Percentiles rank a stretch among this genome's conserved stretches.
These are phyloP conservation scores for Melanotaenia nigrans DNA, from an alignment of 2,797 vertebrate species.

Conservation along the genomic window DNA sequence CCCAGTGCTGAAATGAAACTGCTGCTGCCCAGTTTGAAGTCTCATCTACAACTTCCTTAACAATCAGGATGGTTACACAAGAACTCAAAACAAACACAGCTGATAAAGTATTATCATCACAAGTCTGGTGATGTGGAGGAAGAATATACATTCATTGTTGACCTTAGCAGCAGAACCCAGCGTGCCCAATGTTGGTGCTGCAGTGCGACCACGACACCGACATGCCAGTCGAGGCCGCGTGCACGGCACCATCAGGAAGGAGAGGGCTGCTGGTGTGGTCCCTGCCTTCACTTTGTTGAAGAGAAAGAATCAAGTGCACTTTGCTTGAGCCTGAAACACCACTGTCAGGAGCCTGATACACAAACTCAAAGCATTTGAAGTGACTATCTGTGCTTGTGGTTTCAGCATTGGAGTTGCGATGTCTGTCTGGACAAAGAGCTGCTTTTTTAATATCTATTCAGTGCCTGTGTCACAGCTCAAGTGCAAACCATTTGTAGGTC, in stretches of 20 bases:
- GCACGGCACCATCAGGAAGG: constrained; percentile 53
- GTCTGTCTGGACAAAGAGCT: constrained; percentile 46
- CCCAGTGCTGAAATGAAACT: constrained; percentile 72
- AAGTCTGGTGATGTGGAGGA: constrained; percentile 73
- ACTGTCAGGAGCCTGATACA: constrained; percentile 32
- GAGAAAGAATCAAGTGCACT: constrained; percentile 75
- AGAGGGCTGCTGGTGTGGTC: constrained; percentile 68
- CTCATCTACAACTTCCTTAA: constrained; percentile 47
- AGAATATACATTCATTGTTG: constrained; percentile 92
- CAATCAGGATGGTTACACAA: constrained; percentile 55
- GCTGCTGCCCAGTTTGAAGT: constrained; percentile 53
- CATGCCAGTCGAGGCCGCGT: constrained; percentile 31
- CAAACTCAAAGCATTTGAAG: constrained; percentile 27
- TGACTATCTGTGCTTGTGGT: constrained; percentile 58
- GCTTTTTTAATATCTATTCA: constrained; percentile 50
- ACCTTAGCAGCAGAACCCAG: constrained; percentile 83
- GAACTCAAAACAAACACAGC: constrained; percentile 61
- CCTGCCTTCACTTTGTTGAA: constrained; percentile 70
- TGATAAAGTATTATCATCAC: constrained; percentile 53
- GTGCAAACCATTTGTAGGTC: constrained; percentile 62
- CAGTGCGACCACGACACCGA: constrained; percentile 13
- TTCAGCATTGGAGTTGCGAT: constrained; percentile 54
- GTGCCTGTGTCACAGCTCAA: constrained; percentile 74
- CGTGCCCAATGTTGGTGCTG: constrained; percentile 63
- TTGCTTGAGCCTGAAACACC: constrained; percentile 60